Base-by-base conservation (phyloP, 2,888 invertebrate genomes). In the Pardosa pseudoannulata region DNA sequence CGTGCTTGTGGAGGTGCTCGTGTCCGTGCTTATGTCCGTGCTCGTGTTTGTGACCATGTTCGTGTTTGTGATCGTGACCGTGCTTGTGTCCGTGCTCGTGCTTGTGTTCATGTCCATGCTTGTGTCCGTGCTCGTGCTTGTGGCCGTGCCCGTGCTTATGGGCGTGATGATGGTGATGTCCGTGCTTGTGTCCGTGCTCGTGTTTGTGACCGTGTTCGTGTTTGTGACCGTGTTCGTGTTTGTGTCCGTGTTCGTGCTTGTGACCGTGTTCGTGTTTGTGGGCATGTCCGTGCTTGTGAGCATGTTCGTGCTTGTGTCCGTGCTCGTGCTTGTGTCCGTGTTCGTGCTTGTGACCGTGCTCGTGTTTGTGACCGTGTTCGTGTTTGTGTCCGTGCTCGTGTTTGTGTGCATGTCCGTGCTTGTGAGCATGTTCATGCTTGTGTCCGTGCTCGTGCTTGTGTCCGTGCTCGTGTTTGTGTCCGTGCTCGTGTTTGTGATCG, bases 61-160 rank as follows among this genome's bases (percentile, higher is more conserved):
- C 67, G 65, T 85, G 85, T 11, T 70, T 64, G 19, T 86, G 86
- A 3, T n/a, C 79, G 29, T 87, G 81, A 9, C 36, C 74, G 28
- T 82, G 78, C 0, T 73, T 50, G 74, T 87, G 87, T 0, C 46
- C 68, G 16, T 87, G 87, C 11, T 73, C 74, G 27, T 87, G 87
- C 11, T 56, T 36, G 19, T 87, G 87, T 1, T 31, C 73, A 29
- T 87, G 87, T 5, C 31, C 64, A 46, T 87, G 87, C 5, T 67
- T 28, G 32, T 81, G 78, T 5, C 64, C 78, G 23, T 87, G 81
- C 1, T 32, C 64, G 32, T 87, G 87, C 19, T 50, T 31, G 41
- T 87, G 87, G 2, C 65, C 79, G 41, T 87, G 87, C 16, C 64
- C 68, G 39, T 87, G 87, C 9, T 68, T 62, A n/a, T 87, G 87